Base-by-base conservation (phyloP, 2,888 invertebrate species). In the Autographa gamma region DNA sequence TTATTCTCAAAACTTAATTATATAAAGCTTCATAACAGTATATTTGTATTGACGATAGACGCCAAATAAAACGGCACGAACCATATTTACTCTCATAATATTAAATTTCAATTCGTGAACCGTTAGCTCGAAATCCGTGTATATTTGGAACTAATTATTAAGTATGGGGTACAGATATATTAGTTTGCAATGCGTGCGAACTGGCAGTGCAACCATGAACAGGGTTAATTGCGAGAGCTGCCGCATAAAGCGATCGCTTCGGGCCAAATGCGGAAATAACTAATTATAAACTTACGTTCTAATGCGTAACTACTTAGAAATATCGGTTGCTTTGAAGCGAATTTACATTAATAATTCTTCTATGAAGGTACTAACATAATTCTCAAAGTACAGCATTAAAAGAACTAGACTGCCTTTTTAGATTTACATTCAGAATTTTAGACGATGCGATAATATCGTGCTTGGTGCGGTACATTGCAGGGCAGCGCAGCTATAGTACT, bases 221-320 rank as follows among this genome's bases (percentile, higher is more conserved):
- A 73, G 79, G 84, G 85, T 79, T 87, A 86, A 88, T 88, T 87
- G 82, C 86, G 73, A 73, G 74, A 81, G 77, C 67, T 77, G 69
- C 79, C 71, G 76, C 83, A 84, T 84, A 84, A 87, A 86, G 82
- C 79, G 82, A 83, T 84, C 79, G 83, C 84, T 85, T 79, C 72
- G 66, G 80, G 88, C 87, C 79, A 68, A 75, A 71, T 82, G 81
- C 81, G 85, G 88, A 86, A 86, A 88, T 85, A 84, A 82, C 82
- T 89, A 88, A 88, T 88, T 89, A 88, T 81, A 73, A 81, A 85
- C 79, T 83, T 80, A 82, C 77, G 77, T 81, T 77, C 75, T 73
- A 79, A 80, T 79, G 70, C 70, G 69, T 69, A 60, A 63, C 62
- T 59, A 65, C 58, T 68, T 66, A 70, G 59, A 66, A 72, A 60